A percentile compares a stretch with the other conserved stretches of the same genome.
phyloP scores from a whole-genome alignment of 2,113 vertebrate genomes.

The Odontophorus gujanensis region DNA sequence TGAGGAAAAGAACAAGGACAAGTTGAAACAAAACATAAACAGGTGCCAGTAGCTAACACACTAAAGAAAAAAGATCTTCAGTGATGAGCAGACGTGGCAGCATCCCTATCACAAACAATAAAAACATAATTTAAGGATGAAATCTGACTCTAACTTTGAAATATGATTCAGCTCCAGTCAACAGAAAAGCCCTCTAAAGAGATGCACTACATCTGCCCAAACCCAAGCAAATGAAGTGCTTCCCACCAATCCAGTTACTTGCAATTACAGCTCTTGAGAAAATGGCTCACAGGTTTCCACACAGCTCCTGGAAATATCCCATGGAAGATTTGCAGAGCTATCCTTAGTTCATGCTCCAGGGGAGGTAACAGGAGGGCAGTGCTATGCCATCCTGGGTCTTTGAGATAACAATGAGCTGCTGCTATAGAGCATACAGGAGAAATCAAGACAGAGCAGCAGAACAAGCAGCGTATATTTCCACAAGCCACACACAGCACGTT shows the following conservation, averaged over 20 bases:
- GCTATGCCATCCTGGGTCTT: rapidly evolving
- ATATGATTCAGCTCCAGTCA: neutral
- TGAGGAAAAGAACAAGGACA: neutral
- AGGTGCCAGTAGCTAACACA: neutral
- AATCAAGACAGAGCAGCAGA: neutral
- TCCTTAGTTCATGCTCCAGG: neutral
- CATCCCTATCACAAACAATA: neutral
- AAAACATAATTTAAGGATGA: neutral
- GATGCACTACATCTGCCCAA: neutral
- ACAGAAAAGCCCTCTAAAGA: constrained; percentile 5
- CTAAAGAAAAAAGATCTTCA: neutral
- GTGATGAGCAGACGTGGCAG: neutral
- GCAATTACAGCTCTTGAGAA: neutral
- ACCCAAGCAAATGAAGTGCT: neutral
- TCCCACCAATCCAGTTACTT: neutral
- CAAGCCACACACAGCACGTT: neutral
- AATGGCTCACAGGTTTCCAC: neutral
- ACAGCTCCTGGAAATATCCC: neutral
- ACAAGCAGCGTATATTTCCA: neutral
- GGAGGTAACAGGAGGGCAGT: neutral
- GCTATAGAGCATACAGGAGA: neutral
- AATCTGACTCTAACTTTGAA: neutral
- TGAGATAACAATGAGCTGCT: neutral
- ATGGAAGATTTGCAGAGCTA: neutral
- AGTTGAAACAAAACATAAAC: neutral